These are phyloP conservation scores for Orchesella cincta DNA, from an alignment of 1,140 invertebrate species.

Conservation along the genomic window DNA sequence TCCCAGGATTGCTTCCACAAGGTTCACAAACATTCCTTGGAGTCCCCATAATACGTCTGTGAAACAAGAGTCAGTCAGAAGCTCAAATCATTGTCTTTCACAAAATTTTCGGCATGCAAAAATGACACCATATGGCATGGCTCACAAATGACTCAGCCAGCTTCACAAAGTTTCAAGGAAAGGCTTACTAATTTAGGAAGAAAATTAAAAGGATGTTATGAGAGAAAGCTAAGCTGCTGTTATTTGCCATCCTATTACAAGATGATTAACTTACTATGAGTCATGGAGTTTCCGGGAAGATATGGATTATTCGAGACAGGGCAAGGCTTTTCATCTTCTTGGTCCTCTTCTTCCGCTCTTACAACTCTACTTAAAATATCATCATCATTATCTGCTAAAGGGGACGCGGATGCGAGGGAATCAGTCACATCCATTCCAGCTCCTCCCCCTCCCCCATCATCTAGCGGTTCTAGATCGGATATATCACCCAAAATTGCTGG, in stretches of 20 bases:
- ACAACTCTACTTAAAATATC: slow-evolving; percentile 24
- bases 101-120: background rate
- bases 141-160: background rate
- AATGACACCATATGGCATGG: background rate
- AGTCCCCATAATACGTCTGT: slow-evolving; percentile 24
- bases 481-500: slow-evolving; percentile 16
- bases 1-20: slow-evolving; percentile 17
- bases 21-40: slow-evolving; percentile 24
- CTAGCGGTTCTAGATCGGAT: slow-evolving; percentile 4
- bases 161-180: no score
- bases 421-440: background rate
- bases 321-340: slow-evolving; percentile 14
- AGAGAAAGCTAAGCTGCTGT: background rate
- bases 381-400: slow-evolving; percentile 23
- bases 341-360: slow-evolving; percentile 10
- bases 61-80: background rate
- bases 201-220: background rate
- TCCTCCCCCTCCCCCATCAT: background rate
- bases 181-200: background rate
- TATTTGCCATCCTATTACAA: background rate
- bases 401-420: background rate
- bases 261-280: slow-evolving; percentile 12
- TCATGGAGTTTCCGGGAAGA: slow-evolving; percentile 11
- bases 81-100: background rate
- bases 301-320: slow-evolving; percentile 30